phyloP scores from a whole-genome alignment of 2,888 invertebrate genomes.

The Himalopsyche tibetana region DNA sequence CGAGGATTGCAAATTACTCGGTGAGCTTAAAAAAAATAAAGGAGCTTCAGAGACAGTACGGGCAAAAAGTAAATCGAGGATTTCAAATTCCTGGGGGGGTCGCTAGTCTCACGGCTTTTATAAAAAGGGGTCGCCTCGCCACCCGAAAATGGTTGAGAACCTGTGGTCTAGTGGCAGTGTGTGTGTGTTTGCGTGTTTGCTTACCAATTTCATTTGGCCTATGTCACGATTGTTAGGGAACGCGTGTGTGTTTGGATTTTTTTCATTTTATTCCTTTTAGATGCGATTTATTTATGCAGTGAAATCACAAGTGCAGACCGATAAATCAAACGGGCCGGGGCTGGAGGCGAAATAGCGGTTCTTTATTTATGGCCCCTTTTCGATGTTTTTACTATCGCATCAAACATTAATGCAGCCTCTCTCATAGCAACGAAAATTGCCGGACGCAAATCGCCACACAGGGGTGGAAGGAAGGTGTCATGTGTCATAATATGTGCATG shows the following conservation, averaged over 20 bases:
- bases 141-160: too few relatives aligned
- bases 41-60: too few relatives aligned
- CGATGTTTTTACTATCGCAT: slow-evolving; percentile 34
- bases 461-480: background rate
- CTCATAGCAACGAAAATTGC: slow-evolving; percentile 14
- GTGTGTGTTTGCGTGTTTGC: too few relatives aligned
- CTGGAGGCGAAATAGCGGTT: slow-evolving; percentile 31
- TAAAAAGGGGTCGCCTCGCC: too few relatives aligned
- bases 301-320: slow-evolving; percentile 53
- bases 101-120: too few relatives aligned
- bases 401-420: slow-evolving; percentile 26
- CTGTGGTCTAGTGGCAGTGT: too few relatives aligned
- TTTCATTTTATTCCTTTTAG: slow-evolving; percentile 26
- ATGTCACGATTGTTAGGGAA: background rate
- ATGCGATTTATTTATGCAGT: slow-evolving; percentile 41
- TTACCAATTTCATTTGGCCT: background rate
- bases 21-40: too few relatives aligned
- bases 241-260: background rate
- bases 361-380: slow-evolving; percentile 34
- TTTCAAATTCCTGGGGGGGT: too few relatives aligned
- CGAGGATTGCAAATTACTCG: too few relatives aligned
- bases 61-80: too few relatives aligned
- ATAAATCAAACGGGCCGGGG: slow-evolving; percentile 51
- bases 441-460: slow-evolving; percentile 19
- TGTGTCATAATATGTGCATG: too few relatives aligned